phyloP scores from a whole-genome alignment of 2,888 invertebrate genomes.

The Craniophora ligustri region DNA sequence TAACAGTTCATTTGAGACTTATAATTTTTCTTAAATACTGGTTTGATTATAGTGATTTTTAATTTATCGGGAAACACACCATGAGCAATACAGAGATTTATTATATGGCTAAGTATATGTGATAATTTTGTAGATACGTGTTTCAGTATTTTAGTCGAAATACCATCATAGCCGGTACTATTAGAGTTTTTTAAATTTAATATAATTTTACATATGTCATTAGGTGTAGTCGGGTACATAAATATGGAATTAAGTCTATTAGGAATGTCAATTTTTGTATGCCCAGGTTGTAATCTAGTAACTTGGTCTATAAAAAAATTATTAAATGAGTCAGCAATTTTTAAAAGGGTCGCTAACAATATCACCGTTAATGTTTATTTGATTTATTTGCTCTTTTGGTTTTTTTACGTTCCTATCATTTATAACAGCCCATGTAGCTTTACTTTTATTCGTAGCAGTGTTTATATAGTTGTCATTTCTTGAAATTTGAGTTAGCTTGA shows the following conservation, averaged over 20 bases:
- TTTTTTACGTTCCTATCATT: not conserved
- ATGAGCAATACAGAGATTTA: constrained; percentile 1
- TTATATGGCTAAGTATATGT: constrained; percentile 1
- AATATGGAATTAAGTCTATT: not conserved
- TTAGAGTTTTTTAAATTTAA: constrained; percentile 2
- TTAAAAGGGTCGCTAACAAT: no score
- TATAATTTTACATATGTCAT: constrained; percentile 3
- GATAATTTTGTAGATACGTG: not conserved
- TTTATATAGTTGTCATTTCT: no score
- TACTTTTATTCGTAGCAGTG: not conserved
- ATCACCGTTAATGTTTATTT: not conserved
- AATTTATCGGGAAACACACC: constrained; percentile 3
- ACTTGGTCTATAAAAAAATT: no score
- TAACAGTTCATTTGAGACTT: not conserved
- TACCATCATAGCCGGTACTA: constrained; percentile 5
- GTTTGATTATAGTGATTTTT: constrained; percentile 2
- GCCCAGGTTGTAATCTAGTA: no score
- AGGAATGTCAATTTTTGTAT: no score
- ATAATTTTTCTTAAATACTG: constrained; percentile 4
- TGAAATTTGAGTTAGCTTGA: no score
- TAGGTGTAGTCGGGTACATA: not conserved
- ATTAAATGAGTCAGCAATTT: no score
- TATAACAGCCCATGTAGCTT: constrained; percentile 3
- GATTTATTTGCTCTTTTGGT: constrained; percentile 1
- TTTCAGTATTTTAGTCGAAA: constrained; percentile 4